Percentiles rank a stretch among this genome's conserved stretches.
Conservation (phyloP, 1,140 invertebrate genomes). For the Psilanteris sp. region DNA sequence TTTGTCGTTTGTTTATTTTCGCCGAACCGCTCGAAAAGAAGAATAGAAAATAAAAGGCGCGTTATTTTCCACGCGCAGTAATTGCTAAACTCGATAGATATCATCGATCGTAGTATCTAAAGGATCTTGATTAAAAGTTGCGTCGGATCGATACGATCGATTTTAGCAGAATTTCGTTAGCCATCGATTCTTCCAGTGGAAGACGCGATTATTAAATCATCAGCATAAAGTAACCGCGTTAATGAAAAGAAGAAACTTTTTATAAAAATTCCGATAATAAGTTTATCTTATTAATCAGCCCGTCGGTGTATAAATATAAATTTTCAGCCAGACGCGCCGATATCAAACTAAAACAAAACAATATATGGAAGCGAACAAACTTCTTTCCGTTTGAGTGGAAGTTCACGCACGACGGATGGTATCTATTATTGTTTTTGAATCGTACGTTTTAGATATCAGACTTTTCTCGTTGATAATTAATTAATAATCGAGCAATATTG, state of each 20-base stretch:
- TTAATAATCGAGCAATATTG: constrained; percentile 9
- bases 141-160: constrained; percentile 9
- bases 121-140: constrained; percentile 18
- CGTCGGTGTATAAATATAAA: constrained; percentile 15
- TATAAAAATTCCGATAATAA: constrained; percentile 14
- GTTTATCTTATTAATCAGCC: constrained; percentile 24
- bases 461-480: constrained; percentile 5
- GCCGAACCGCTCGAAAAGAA: background rate
- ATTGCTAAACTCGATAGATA: constrained; percentile 6
- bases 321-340: constrained; percentile 6
- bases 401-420: background rate
- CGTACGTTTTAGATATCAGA: constrained; percentile 1
- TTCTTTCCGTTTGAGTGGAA: constrained; percentile 24
- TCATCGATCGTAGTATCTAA: constrained; percentile 13
- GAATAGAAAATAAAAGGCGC: no score
- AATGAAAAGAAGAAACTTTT: constrained; percentile 18
- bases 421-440: constrained; percentile 22
- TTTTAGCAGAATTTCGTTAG: background rate
- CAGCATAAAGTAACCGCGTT: constrained; percentile 1
- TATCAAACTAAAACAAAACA: constrained; percentile 21
- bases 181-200: constrained; percentile 4
- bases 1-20: no score
- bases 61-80: constrained; percentile 59
- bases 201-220: constrained; percentile 13
- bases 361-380: background rate